phyloP scores from a whole-genome alignment of 2,113 vertebrate species.

The Oplegnathus fasciatus region DNA sequence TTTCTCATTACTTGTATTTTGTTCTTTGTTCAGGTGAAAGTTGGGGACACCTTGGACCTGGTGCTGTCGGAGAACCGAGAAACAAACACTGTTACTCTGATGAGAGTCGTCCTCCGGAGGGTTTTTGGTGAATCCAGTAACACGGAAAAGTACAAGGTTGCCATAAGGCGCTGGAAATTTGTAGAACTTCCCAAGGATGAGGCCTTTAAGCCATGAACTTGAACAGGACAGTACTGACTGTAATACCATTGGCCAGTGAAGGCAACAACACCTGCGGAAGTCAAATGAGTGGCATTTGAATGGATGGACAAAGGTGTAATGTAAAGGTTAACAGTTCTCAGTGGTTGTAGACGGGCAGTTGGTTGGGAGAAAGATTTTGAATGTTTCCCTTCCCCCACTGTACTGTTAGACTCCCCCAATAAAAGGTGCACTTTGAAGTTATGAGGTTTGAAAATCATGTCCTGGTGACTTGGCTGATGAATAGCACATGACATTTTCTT shows the following conservation, averaged over 20 bases:
- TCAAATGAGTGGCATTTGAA: background rate
- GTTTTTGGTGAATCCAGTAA: slow-evolving; percentile 84
- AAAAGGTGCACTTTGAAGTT: slow-evolving; percentile 49
- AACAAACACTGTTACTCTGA: slow-evolving; percentile 87
- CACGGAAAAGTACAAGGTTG: slow-evolving; percentile 88
- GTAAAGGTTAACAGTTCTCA: background rate
- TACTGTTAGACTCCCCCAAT: slow-evolving; percentile 23
- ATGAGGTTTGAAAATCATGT: slow-evolving; percentile 8
- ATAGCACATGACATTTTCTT: background rate
- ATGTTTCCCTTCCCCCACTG: background rate
- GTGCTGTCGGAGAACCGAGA: slow-evolving; percentile 89
- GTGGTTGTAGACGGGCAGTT: slow-evolving; percentile 1
- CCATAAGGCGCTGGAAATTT: slow-evolving; percentile 92
- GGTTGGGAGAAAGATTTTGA: background rate
- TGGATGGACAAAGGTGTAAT: background rate
- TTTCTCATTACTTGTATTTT: background rate
- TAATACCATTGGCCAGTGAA: background rate
- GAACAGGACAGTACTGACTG: background rate
- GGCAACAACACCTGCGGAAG: background rate
- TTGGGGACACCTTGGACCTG: slow-evolving; percentile 93
- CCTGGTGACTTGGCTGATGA: background rate
- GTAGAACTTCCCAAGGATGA: slow-evolving; percentile 88
- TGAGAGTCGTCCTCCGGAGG: slow-evolving; percentile 89
- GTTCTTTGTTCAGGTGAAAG: slow-evolving; percentile 88
- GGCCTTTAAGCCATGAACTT: slow-evolving; percentile 79